Conservation (phyloP, 37 sponge, comb jelly and placozoan species). For the Oopsacas minuta region DNA sequence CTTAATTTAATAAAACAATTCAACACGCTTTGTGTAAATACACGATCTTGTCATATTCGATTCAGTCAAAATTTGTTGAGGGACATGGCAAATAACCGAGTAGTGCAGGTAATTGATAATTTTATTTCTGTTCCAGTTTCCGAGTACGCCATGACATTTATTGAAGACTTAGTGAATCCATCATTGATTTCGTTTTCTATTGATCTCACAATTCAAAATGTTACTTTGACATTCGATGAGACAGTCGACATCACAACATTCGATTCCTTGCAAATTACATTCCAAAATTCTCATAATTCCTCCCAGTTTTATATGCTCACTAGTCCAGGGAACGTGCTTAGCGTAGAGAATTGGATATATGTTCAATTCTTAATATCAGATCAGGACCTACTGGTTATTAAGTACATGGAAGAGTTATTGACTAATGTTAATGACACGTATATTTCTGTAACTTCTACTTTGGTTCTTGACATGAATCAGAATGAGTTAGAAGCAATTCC, state of each 20-base stretch:
- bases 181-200: constrained; percentile 34
- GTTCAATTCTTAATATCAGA: constrained; percentile 39
- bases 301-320: constrained; percentile 32
- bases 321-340: background rate
- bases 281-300: constrained; percentile 41
- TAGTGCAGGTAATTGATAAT: background rate
- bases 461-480: constrained; percentile 53
- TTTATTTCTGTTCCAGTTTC: background rate
- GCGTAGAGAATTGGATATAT: constrained; percentile 51
- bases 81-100: constrained; percentile 72
- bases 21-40: background rate
- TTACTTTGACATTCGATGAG: constrained; percentile 76
- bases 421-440: constrained; percentile 45
- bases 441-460: constrained; percentile 37
- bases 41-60: constrained; percentile 40
- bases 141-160: constrained; percentile 29
- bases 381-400: constrained; percentile 42
- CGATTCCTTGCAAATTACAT: constrained; percentile 33
- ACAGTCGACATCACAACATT: constrained; percentile 37
- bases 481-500: constrained; percentile 22
- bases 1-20: constrained; percentile 51
- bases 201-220: constrained; percentile 58
- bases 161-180: constrained; percentile 33
- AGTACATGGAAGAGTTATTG: constrained; percentile 49
- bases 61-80: constrained; percentile 32